Base-by-base conservation (phyloP, 2,888 invertebrate genomes). In the Gortyna flavago region DNA sequence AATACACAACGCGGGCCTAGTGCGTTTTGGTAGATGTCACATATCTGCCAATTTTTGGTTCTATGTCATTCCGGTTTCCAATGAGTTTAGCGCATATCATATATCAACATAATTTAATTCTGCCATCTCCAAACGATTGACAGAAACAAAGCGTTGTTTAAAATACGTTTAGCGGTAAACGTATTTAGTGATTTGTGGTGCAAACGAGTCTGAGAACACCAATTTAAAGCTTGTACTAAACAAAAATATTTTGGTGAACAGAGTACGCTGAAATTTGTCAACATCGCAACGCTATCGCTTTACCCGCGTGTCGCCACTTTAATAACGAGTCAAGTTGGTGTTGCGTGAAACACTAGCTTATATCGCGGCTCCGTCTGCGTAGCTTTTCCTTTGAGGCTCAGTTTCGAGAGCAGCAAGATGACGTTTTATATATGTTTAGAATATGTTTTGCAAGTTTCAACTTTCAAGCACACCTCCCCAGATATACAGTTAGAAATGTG, bases 331-430 rank as follows among this genome's bases (percentile, higher is more conserved):
- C 72, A 66, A 82, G 69, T 82, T 70, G 66, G 62, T 68, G 67
- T 75, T 74, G 66, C 75, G 83, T 85, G 85, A 74, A 73, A 84
- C 41, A 66, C 72, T 41, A 86, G 72, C 72, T 79, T 75, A 48
- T 83, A 62, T 35, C 54, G 72, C 48, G 75, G 70, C 68, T 72
- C 51, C 38, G 68, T 69, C 73, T 84, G 72, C 71, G 9, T 64
- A 68, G 75, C 76, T 64, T 76, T 62, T 35, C 79, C 82, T 88
- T 87, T 88, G 88, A 81, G 80, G 48, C 66, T 87, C 88, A 21
- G 57, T 51, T 87, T 87, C 80, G 44, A 87, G 80, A 72, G 80
- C 72, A 69, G 72, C 71, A 38, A 71, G 41, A 59, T 66, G 72
- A 75, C 66, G 66, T 76, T 83, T 81, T 83, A 80, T 77, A 81